Base-by-base conservation (phyloP, 2,797 vertebrate genomes). In the Amazona finschi region DNA sequence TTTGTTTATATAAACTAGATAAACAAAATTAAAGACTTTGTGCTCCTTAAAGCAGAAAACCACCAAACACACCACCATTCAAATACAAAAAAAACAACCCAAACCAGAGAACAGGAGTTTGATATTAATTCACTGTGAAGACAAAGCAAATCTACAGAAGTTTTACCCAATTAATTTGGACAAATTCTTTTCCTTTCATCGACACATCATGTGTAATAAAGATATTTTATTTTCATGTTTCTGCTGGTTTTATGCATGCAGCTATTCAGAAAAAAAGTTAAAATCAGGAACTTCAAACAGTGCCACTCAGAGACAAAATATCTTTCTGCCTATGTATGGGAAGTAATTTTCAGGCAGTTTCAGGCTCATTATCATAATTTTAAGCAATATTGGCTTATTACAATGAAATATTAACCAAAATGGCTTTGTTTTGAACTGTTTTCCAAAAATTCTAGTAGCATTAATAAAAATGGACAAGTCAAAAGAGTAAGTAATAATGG, bases 271-370 rank as follows among this genome's bases (percentile, higher is more conserved):
- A 87, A 57, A 57, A 78, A 95, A 18, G 5, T 71, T 95, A 77
- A 90, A 58, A 55, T 41, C 2, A 3, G 15, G 28, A 77, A 67
- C 17, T 74, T 62, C 31, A 53, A 60, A 62, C 16, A 39, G 8
- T n/a, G 31, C 19, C 33, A 72, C 14, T 52, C 22, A 36, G 17
- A 72, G 17, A 72, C 16, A 77, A 78, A 89, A 22, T 55, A 39
- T 10, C 11, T 49, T 79, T 57, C 28, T 79, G 49, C 14, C 28
- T 78, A 50, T 15, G 49, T 93, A 90, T 60, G 39, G 67, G 76
- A 94, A 91, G 89, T 94, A 97, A 93, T 78, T 94, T 90, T 89
- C 86, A 71, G 67, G 43, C 24, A 84, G 41, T 93, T 87, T 91
- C 76, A 95, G 87, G 24, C 6, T 58, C 36, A 6, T 53, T 39